Conservation (phyloP, 2,888 invertebrate species). For the Ophion slaviceki region DNA sequence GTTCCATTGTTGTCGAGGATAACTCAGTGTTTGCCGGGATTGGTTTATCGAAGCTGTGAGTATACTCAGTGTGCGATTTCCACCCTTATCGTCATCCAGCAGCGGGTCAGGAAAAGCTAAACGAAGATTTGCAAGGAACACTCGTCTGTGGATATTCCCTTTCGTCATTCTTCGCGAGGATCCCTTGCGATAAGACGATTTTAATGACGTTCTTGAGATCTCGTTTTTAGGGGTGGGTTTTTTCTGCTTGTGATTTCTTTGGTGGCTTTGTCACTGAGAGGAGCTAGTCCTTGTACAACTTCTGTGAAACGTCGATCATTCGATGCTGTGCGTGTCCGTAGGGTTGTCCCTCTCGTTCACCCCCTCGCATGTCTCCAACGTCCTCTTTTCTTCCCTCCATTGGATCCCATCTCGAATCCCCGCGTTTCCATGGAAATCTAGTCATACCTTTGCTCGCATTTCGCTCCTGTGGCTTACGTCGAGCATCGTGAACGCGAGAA, state of each 20-base stretch:
- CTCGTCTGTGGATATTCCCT: not conserved
- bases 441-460: slow-evolving; percentile 54
- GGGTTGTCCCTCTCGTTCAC: slow-evolving; percentile 4
- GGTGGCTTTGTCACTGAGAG: not conserved
- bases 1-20: slow-evolving; percentile 14
- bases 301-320: slow-evolving; percentile 57
- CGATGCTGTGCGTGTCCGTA: slow-evolving; percentile 41
- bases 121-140: not conserved
- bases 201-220: not conserved
- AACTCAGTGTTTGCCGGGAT: slow-evolving; percentile 23
- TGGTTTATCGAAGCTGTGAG: slow-evolving; percentile 45
- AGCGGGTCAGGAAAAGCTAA: slow-evolving; percentile 4
- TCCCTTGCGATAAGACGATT: no score
- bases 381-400: slow-evolving; percentile 24
- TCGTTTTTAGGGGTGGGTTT: not conserved
- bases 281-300: not conserved
- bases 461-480: slow-evolving; percentile 45
- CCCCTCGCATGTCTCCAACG: slow-evolving; percentile 11
- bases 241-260: not conserved
- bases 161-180: not conserved
- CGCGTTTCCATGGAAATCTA: slow-evolving; percentile 69
- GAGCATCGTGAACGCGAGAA: slow-evolving; percentile 36
- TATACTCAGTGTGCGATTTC: slow-evolving; percentile 13
- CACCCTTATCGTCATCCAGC: not conserved
- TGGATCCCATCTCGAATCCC: slow-evolving; percentile 45